phyloP scores from a whole-genome alignment of 2,797 vertebrate species.

The Phalanger gymnotis region DNA sequence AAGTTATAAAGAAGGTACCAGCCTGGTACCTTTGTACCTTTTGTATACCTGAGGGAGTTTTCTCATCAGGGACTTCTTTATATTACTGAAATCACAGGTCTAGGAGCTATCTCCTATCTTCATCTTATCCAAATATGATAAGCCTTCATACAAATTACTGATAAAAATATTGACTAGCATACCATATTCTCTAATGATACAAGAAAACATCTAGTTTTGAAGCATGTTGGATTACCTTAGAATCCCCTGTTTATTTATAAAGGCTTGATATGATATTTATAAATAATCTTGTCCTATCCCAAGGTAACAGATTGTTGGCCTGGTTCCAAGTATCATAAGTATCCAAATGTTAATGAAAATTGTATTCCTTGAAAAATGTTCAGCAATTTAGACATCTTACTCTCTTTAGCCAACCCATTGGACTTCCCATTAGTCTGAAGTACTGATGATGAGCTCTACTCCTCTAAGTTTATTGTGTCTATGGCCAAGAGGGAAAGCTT shows the following conservation, averaged over 20 bases:
- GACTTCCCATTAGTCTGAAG: not conserved
- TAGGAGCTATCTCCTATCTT: not conserved
- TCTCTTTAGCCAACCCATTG: not conserved
- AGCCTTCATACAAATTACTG: not conserved
- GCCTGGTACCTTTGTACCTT: not conserved
- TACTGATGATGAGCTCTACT: not conserved
- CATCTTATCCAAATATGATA: not conserved
- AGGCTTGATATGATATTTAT: constrained; percentile 57
- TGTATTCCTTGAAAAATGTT: not conserved
- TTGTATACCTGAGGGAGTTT: not conserved
- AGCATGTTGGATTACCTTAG: constrained; percentile 56
- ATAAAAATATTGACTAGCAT: not conserved
- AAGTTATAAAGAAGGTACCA: not conserved
- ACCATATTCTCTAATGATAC: constrained; percentile 29
- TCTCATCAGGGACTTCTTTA: not conserved
- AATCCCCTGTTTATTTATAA: constrained; percentile 55
- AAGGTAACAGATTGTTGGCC: constrained; percentile 54
- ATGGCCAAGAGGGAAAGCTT: not conserved
- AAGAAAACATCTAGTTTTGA: constrained; percentile 59
- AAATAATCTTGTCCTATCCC: constrained; percentile 53
- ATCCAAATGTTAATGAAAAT: constrained; percentile 35
- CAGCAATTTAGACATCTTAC: not conserved
- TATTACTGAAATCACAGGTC: not conserved
- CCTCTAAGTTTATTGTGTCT: not conserved
- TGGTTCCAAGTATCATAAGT: constrained; percentile 37